Base-by-base conservation (phyloP, 1,140 invertebrate species). In the Centruroides vittatus region DNA sequence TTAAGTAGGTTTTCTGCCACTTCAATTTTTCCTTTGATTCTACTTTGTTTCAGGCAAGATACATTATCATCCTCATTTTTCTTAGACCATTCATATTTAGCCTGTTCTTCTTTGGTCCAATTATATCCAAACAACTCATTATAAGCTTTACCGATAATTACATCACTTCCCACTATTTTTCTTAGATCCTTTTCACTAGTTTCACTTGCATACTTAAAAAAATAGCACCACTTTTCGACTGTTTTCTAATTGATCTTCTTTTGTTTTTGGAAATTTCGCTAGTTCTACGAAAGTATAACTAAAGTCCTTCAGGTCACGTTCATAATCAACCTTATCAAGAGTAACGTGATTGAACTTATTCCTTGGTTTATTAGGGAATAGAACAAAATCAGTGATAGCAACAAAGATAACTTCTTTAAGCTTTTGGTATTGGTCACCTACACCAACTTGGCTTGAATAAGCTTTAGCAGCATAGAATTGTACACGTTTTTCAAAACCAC, bases 1-100 rank as follows among this genome's bases (percentile, higher is more conserved):
- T 60, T 60, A 60, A 60, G 59, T 60, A 60, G 47, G 35, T 60
- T 52, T 59, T 60, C 57, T 59, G 50, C 54, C 5, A 53, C 59
- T 56, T 60, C 59, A 59, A 56, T 56, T 60, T 60, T 35, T 46
- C 52, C 41, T 59, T 52, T 9, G 35, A 59, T 61, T 54, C 50
- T 54, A 11, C 23, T 50, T 23, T 50, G 49, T 11, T 50, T 50
- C 11, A 50, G 49, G 49, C 49, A 50, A 50, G 49, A 50, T 50
- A 50, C 49, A 50, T 50, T 50, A 50, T 50, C 49, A 50, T 50
- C 49, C 49, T 50, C 49, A 50, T 50, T 50, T 50, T 50, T 50
- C 49, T 50, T 50, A 50, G 49, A 11, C 23, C 23, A 23, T 50
- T 23, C 11, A 50, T 50, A 50, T 50, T 11, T 50, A 50, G 49